A percentile compares a stretch with the other conserved stretches of the same genome.
Conservation (phyloP, 2,113 vertebrate genomes). For the Pseudolaguvia tuberculata region DNA sequence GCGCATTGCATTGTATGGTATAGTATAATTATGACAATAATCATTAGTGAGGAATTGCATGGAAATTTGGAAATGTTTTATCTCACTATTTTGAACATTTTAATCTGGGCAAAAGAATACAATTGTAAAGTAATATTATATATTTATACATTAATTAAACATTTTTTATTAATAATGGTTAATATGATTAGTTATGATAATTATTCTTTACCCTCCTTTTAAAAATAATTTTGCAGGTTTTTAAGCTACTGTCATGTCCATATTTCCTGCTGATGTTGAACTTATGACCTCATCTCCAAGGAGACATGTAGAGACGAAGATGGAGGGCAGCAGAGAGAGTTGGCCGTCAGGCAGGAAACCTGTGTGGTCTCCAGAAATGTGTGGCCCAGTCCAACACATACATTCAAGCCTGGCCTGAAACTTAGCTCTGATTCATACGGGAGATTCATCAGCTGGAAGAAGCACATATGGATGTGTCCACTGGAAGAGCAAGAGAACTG, state of each 20-base stretch:
- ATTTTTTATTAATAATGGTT: background rate
- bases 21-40: background rate
- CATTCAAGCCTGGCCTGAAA: constrained; percentile 65
- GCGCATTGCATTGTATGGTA: background rate
- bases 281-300: constrained; percentile 84
- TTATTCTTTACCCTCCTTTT: background rate
- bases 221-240: constrained; percentile 49
- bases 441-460: constrained; percentile 70
- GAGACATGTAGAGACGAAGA: constrained; percentile 86
- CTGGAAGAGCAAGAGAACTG: constrained; percentile 57
- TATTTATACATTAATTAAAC: background rate
- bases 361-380: constrained; percentile 94
- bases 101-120: too few species aligned
- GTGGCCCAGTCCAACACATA: constrained; percentile 76
- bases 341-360: constrained; percentile 78
- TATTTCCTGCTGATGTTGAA: constrained; percentile 88
- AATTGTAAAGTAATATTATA: background rate
- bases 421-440: constrained; percentile 68
- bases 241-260: constrained; percentile 70
- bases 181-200: background rate
- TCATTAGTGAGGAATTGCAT: too few species aligned
- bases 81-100: too few species aligned
- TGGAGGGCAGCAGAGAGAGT: constrained; percentile 90
- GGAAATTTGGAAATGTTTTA: too few species aligned
- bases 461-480: constrained; percentile 59